Evolutionary conservation across 2,797 vertebrate species (phyloP), one percentile per base, ranked within the genome.

Genomic region (Channa striata): DNA sequence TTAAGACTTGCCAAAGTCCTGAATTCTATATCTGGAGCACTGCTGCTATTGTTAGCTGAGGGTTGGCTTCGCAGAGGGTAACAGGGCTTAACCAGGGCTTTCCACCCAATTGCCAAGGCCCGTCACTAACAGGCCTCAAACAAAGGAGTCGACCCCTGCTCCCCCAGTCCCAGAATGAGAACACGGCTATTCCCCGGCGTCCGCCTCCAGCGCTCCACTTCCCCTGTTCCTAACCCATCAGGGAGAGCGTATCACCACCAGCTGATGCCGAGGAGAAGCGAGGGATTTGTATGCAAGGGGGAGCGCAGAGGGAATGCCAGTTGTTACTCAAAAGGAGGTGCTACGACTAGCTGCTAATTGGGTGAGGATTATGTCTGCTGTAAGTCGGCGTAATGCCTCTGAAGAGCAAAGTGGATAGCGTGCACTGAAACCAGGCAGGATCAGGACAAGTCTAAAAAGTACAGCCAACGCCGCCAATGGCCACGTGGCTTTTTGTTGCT

Each of bases 31-130:
- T 91, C 68, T 72, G 83, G 82, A 87, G 65, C 67, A 5, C 50
- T 1, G 61, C 56, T 77, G 69, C 80, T 91, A 90, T 92, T 87
- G 87, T 92, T 90, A 89, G 82, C 63, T 74, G 78, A 70, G 80
- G 47, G 65, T 51, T 59, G 81, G 72, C 65, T 84, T 83, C 59
- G 72, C 66, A 65, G 82, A 83, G 70, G 78, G 62, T 56, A 74
- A 58, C 80, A 1, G 21, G 73, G 49, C 74, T 82, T 80, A 81
- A 80, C 81, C n/a, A 34, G 49, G 80, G 68, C 74, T 82, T 66
- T 78, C 59, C 74, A 74, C 72, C 68, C 71, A 58, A 66, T 44
- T 65, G 49, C 59, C 44, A 62, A 61, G 64, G 69, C 74, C 62
- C 54, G 33, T 5, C 78, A 64, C 65, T 76, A 73, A 86, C 72